Conservation (phyloP, 2,888 invertebrate species). For the Ischnura elegans region DNA sequence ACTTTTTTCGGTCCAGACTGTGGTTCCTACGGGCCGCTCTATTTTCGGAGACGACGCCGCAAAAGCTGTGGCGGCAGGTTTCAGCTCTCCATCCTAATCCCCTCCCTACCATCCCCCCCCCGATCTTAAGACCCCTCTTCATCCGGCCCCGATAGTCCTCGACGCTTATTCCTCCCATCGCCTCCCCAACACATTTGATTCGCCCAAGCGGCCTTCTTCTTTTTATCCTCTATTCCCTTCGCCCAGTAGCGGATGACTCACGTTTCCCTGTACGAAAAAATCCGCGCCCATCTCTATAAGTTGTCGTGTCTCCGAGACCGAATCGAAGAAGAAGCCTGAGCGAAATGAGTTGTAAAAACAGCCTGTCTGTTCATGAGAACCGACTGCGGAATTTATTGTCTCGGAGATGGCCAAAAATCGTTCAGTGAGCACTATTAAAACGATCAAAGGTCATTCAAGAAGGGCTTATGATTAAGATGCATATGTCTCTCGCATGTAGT, state of each 20-base stretch:
- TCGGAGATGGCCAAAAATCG: background rate
- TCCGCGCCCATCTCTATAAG: background rate
- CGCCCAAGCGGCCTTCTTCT: background rate
- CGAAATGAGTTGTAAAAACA: no score
- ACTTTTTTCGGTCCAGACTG: slow-evolving; percentile 35
- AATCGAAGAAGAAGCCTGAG: no score
- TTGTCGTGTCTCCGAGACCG: background rate
- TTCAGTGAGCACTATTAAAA: background rate
- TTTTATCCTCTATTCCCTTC: background rate
- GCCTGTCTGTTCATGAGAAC: background rate
- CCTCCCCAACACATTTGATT: background rate
- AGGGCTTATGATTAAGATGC: background rate
- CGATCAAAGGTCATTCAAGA: background rate
- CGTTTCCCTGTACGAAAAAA: slow-evolving; percentile 11
- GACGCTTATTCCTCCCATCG: slow-evolving; percentile 4
- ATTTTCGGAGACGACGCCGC: slow-evolving; percentile 10
- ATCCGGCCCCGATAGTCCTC: background rate
- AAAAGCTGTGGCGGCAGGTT: background rate
- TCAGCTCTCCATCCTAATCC: background rate
- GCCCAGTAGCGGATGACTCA: background rate
- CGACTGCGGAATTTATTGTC: no score
- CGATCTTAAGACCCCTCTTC: background rate
- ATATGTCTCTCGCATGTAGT: background rate
- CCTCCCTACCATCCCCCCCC: background rate
- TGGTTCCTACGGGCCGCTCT: slow-evolving; percentile 21